These are phyloP conservation scores for Hyaena hyaena DNA, from an alignment of 2,113 vertebrate genomes.

Conservation along the genomic window DNA sequence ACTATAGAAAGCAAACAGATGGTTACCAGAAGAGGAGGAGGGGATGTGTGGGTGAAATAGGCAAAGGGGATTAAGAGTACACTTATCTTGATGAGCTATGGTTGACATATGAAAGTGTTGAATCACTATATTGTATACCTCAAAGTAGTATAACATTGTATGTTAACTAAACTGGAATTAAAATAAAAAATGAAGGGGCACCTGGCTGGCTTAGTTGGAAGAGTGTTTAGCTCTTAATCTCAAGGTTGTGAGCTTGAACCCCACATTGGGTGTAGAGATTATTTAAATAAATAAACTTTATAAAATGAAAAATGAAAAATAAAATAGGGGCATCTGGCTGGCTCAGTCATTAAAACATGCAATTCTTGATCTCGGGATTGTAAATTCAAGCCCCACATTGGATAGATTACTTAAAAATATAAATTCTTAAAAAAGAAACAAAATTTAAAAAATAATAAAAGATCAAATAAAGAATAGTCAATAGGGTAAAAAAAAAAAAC, in stretches of 20 bases:
- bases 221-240: background rate
- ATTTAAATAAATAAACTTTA: background rate
- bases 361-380: background rate
- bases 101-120: background rate
- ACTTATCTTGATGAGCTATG: background rate
- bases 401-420: background rate
- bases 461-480: too few species aligned
- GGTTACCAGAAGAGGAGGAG: background rate
- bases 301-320: too few species aligned
- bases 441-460: too few species aligned
- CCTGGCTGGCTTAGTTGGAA: background rate
- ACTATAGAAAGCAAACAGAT: background rate
- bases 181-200: background rate
- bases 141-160: background rate
- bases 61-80: background rate
- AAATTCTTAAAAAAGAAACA: too few species aligned
- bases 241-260: background rate
- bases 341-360: background rate
- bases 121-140: background rate
- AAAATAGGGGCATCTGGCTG: background rate
- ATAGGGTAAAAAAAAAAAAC: too few species aligned
- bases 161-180: background rate
- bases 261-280: background rate
- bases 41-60: background rate
- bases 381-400: background rate